Base-by-base conservation (phyloP, 2,113 vertebrate genomes). In the Ploceus nigricollis region DNA sequence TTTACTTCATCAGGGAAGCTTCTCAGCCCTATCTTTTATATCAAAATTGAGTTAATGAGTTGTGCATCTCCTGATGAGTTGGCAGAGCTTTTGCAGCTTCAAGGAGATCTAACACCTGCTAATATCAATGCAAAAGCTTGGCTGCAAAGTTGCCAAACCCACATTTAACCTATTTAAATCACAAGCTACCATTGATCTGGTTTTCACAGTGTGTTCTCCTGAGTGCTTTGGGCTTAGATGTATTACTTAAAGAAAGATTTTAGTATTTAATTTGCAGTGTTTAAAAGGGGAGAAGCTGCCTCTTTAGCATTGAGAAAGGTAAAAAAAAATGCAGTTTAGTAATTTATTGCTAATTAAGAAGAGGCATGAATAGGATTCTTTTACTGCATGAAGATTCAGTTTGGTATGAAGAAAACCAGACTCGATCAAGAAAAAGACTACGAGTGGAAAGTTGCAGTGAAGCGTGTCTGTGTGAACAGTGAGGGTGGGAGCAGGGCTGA, bases 391-490 rank as follows among this genome's bases (percentile, higher is more conserved):
- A 86, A 57, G 37, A 24, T 83, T 86, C 31, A 8, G 18, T 87
- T 87, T 61, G 51, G 2, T 45, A 6, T 50, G n/a, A 95, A 66
- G 3, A 75, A 87, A 95, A 54, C 11, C 12, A 63, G 50, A 14
- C 14, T 42, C 3, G 3, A 40, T 53, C 14, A 54, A 69, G 60
- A 30, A 45, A 23, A 65, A 65, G 70, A 4, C 13, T 19, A 5
- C 2, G 14, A 2, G 8, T 54, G 45, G 31, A 31, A 72, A 22
- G 57, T 20, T 75, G 28, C 40, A 51, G 35, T 45, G 65, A 48
- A 5, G 3, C 1, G 1, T 25, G 2, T 28, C 17, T 2, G 0
- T 23, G 6, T 19, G 22, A 31, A 4, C 10, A 35, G 25, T 15
- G 85, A 70, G 33, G 35, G 31, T 1, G 5, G n/a, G 31, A 50